Conservation (phyloP, 2,888 invertebrate species). For the Micropterix aruncella region DNA sequence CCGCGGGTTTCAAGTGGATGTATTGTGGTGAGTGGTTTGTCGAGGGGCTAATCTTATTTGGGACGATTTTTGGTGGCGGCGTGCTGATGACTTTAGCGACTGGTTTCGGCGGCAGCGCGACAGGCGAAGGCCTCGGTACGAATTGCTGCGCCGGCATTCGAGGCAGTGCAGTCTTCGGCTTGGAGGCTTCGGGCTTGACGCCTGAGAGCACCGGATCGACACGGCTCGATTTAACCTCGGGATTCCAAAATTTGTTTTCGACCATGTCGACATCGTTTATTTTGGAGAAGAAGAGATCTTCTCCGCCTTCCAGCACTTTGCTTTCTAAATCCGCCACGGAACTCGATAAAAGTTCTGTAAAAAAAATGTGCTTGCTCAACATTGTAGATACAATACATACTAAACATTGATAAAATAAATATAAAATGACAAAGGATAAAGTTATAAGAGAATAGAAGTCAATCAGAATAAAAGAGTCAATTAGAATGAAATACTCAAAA, state of each 20-base stretch:
- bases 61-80: background rate
- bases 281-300: background rate
- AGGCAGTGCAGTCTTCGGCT: background rate
- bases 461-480: no score
- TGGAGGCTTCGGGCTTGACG: background rate
- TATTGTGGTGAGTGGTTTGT: background rate
- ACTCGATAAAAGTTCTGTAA: no score
- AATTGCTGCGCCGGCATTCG: background rate
- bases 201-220: background rate
- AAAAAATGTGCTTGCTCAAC: no score
- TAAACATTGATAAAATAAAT: no score
- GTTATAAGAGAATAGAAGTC: no score
- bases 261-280: background rate
- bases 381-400: no score
- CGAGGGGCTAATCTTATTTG: background rate
- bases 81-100: background rate
- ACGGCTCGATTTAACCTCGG: background rate
- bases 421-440: no score
- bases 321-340: no score
- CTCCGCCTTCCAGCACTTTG: no score
- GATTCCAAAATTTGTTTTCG: background rate
- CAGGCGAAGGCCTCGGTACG: background rate
- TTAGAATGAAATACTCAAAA: no score
- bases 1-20: slow-evolving; percentile 10
- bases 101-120: background rate